Evolutionary conservation across 2,888 invertebrate species (phyloP), one percentile per base, ranked within the genome.

Genomic region (Dichetophora obliterata): DNA sequence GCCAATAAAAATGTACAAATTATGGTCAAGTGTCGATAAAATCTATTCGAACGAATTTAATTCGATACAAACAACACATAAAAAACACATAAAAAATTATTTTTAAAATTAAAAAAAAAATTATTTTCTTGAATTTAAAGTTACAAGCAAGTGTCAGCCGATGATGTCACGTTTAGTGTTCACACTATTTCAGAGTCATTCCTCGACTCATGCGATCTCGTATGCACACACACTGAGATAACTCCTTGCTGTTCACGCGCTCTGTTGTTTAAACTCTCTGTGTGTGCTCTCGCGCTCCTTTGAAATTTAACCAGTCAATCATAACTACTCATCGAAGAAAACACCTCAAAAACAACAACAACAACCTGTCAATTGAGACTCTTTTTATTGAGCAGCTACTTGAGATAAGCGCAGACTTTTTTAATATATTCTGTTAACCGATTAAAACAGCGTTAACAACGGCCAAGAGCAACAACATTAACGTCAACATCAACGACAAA

Each of bases 91-190:
- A 4, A 31, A 27, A 68, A 48, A 11, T 37, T 14, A n/a, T 34
- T 34, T 37, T 3, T 37, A 43, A 37, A 37, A 37, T 11, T 11
- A 43, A 43, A 43, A 5, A 5, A 11, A 11, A 43, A 61, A 54
- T 24, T 43, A 19, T 6, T 48, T 14, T 22, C n/a, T 48, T 66
- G 5, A 24, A 43, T 22, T 50, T 50, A 14, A 50, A 68, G 48
- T 68, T 50, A 68, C 27, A 48, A 68, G 1, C 24, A 68, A 68
- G 50, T 50, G 48, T 50, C 27, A n/a, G 27, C 4, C 16, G 66
- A 66, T 66, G 48, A 68, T 68, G 50, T 68, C 68, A 68, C 68
- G 22, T 19, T n/a, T 43, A 14, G 14, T 43, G 11, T 50, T 31
- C 48, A 37, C 37, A 31, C 61, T 11, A 31, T 24, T 37, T 31